Evolutionary conservation across 2,797 vertebrate species (phyloP), one percentile per base, ranked within the genome.

Genomic region (Oreonectes daqikongensis): DNA sequence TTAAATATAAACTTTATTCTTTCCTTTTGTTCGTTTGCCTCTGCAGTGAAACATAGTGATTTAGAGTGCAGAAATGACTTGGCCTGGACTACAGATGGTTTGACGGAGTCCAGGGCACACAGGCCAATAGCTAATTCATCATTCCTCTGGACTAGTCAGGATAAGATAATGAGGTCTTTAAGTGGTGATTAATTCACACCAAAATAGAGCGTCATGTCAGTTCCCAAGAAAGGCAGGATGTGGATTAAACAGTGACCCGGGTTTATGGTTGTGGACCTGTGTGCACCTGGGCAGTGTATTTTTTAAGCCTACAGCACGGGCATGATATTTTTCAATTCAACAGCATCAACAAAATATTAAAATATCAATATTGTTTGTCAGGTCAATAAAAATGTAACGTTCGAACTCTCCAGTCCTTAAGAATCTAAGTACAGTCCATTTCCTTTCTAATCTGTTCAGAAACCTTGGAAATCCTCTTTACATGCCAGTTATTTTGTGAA

Each of bases 151-250:
- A 78, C 77, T 70, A 40, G 74, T 80, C 28, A 40, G 52, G 66
- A 83, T 75, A 78, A 83, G 65, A 85, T 69, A 82, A 81, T 72
- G 61, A 73, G 70, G 50, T 69, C 57, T 79, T 81, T 82, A 78
- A 70, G 66, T 69, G 48, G 74, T 72, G 79, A 85, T 83, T 83
- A 83, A 82, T 83, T 70, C 73, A 61, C 72, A 61, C 50, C 32
- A 64, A 79, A 66, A 69, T 32, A 75, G 46, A 72, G 77, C 52
- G 42, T 28, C 61, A 35, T 75, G 73, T 72, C 82, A 81, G 68
- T 22, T 22, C 69, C 66, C 66, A 50, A 44, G 28, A 59, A 74
- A 78, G 57, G 40, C 63, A 14, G 68, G 77, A 59, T 61, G 11
- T 69, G 68, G 17, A 78, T 73, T 70, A 71, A 67, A 59, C 38